Evolutionary conservation across 2,888 invertebrate genomes (phyloP).

Genomic region (Serrognathus titanus): DNA sequence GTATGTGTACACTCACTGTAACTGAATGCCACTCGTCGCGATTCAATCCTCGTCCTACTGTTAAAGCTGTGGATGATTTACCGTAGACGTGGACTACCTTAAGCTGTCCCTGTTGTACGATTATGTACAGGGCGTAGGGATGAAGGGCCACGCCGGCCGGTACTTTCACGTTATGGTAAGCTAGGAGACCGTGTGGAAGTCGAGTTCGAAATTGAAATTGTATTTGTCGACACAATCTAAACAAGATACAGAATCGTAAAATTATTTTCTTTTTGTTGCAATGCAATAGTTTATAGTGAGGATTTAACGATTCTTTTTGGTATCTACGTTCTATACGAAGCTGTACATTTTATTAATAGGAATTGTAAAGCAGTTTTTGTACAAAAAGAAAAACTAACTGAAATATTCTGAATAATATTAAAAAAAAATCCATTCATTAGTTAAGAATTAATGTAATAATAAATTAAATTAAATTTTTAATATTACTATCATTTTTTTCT

Average conservation of each 20-base stretch:
- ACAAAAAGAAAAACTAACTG: too few species aligned
- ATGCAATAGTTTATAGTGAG: not conserved
- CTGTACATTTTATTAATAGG: too few species aligned
- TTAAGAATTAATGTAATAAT: too few species aligned
- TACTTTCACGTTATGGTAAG: conserved; percentile 88
- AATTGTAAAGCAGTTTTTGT: too few species aligned
- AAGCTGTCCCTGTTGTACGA: conserved; percentile 86
- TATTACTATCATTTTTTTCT: too few species aligned
- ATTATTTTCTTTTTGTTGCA: not conserved
- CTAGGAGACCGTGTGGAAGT: conserved; percentile 81
- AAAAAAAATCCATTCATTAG: too few species aligned
- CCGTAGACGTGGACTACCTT: conserved; percentile 92
- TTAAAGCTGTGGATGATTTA: conserved; percentile 78
- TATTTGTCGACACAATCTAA: conserved; percentile 80
- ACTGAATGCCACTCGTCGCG: conserved; percentile 89
- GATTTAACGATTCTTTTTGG: too few species aligned
- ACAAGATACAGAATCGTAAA: not conserved
- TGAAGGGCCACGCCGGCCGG: conserved; percentile 74
- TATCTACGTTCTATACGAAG: too few species aligned
- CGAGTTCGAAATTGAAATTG: conserved; percentile 86
- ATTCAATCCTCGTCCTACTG: conserved; percentile 84
- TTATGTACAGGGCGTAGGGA: conserved; percentile 86
- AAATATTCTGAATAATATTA: too few species aligned
- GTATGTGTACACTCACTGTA: conserved; percentile 54
- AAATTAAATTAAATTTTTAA: too few species aligned